Evolutionary conservation across 2,888 invertebrate genomes (phyloP).

Genomic region (Pseudococcus longispinus): DNA sequence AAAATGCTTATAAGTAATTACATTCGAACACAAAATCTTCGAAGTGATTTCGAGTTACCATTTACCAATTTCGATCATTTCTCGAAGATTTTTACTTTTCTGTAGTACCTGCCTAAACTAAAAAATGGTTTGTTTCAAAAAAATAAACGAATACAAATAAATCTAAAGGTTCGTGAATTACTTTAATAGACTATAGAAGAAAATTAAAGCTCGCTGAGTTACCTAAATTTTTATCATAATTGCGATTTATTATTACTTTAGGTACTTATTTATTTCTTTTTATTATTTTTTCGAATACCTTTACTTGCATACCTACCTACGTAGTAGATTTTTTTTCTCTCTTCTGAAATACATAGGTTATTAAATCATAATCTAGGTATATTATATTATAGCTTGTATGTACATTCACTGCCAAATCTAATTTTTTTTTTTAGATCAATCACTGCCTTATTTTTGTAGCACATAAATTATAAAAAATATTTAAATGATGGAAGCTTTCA

Average conservation of each 20-base stretch:
- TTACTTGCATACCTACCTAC: neutral
- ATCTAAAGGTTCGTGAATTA: neutral
- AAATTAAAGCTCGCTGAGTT: constrained; percentile 3
- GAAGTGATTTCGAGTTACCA: neutral
- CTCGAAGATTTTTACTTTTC: neutral
- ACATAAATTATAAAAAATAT: neutral
- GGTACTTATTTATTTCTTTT: neutral
- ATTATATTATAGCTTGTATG: constrained; percentile 15
- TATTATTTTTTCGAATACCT: neutral
- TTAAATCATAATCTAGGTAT: neutral
- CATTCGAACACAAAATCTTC: neutral
- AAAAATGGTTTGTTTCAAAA: neutral
- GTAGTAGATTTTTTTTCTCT: neutral
- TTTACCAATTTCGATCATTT: neutral
- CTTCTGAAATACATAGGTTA: neutral
- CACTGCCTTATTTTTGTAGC: constrained; percentile 46
- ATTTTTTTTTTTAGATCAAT: neutral
- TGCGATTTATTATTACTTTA: neutral
- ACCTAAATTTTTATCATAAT: neutral
- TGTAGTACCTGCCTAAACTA: neutral
- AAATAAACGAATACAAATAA: neutral
- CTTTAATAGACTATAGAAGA: neutral
- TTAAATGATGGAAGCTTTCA: neutral
- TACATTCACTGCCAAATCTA: constrained; percentile 45
- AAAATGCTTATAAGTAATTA: neutral